A percentile compares a stretch with the other conserved stretches of the same genome.
phyloP scores from a whole-genome alignment of 2,113 vertebrate genomes.

The Ptilonorhynchus violaceus region DNA sequence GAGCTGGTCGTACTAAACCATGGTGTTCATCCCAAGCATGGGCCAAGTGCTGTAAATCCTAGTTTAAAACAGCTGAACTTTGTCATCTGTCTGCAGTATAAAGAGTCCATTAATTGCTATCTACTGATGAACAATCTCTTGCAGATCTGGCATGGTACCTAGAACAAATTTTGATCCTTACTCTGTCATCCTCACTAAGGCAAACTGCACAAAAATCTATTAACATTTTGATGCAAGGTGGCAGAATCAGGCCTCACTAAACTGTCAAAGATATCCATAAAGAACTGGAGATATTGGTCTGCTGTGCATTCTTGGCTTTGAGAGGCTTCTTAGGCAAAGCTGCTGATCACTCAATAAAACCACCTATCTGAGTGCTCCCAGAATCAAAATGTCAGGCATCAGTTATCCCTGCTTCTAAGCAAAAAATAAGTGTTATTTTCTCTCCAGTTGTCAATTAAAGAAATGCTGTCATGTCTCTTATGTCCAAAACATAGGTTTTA shows the following conservation, averaged over 20 bases:
- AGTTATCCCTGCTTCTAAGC: background rate
- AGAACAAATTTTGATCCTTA: background rate
- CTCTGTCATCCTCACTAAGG: conserved; percentile 25
- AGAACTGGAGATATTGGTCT: background rate
- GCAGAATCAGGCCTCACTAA: background rate
- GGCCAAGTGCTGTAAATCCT: background rate
- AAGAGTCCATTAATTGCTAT: background rate
- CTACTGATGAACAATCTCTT: background rate
- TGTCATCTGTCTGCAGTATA: background rate
- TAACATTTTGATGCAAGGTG: background rate
- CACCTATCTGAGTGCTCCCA: background rate
- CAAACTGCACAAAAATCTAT: background rate
- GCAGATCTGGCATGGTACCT: background rate
- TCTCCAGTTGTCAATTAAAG: background rate
- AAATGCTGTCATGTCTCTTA: background rate
- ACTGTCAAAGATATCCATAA: background rate
- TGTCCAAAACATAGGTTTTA: background rate
- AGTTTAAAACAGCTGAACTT: background rate
- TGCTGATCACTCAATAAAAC: conserved; percentile 9
- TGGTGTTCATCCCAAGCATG: background rate
- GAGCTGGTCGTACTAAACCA: background rate
- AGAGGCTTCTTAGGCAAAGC: background rate
- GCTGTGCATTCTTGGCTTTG: background rate
- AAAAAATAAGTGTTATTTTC: background rate
- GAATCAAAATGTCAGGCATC: background rate